Evolutionary conservation across 2,113 vertebrate genomes (phyloP).

Genomic region (Lucifuga dentata): DNA sequence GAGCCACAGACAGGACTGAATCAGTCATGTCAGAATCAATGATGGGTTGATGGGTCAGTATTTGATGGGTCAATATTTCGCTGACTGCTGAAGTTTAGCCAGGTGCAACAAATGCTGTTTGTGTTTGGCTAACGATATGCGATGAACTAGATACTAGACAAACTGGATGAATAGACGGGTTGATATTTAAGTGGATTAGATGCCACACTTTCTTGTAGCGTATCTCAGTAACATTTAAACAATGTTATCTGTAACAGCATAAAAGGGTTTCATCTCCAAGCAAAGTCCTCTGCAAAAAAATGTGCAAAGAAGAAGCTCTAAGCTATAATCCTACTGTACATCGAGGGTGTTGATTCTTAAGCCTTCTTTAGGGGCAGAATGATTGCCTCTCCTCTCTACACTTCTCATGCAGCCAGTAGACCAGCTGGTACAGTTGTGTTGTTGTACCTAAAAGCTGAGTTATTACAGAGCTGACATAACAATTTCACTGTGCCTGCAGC

Average conservation of each 20-base stretch:
- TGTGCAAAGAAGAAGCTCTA: constrained; percentile 19
- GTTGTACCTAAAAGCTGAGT: constrained; percentile 9
- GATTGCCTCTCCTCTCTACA: constrained; percentile 14
- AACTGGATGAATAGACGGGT: constrained; percentile 12
- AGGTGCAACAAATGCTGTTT: too few species aligned
- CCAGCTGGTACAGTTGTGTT: background rate
- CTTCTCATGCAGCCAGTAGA: constrained; percentile 12
- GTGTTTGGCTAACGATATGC: constrained; percentile 32
- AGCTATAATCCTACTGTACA: constrained; percentile 32
- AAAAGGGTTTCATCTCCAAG: constrained; percentile 11
- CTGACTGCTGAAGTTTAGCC: too few species aligned
- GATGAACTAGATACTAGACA: constrained; percentile 16
- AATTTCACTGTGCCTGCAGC: background rate
- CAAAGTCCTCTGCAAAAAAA: constrained; percentile 21
- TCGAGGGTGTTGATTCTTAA: constrained; percentile 23
- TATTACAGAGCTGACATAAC: constrained; percentile 29
- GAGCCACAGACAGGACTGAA: too few species aligned
- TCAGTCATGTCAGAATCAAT: constrained; percentile 19
- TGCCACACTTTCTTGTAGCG: background rate
- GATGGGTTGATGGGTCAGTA: too few species aligned
- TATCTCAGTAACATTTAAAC: constrained; percentile 1
- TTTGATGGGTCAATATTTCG: too few species aligned
- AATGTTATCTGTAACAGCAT: background rate
- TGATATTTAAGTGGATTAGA: constrained; percentile 1
- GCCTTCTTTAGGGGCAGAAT: constrained; percentile 8